phyloP scores from a whole-genome alignment of 2,797 vertebrate genomes.

The Naso thynnoides region DNA sequence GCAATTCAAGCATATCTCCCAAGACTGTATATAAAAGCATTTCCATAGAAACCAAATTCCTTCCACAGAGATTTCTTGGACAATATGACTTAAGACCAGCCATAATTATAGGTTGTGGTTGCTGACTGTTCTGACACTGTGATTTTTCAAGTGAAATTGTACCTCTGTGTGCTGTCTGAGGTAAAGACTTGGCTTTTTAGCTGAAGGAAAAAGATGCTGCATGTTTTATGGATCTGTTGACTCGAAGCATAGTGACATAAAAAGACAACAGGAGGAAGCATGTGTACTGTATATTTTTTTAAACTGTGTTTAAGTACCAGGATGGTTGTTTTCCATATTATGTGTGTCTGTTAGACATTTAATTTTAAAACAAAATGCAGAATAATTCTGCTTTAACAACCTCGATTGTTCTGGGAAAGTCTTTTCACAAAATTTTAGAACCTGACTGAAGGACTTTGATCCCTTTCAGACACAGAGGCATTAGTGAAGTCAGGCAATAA shows the following conservation, averaged over 20 bases:
- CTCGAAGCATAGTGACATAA: neutral
- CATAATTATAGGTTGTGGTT: constrained; percentile 76
- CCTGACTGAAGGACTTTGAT: constrained; percentile 5
- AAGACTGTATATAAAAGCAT: constrained; percentile 57
- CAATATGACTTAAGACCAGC: constrained; percentile 71
- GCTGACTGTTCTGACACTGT: constrained; percentile 63
- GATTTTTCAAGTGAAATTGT: constrained; percentile 67
- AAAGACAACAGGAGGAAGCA: constrained; percentile 7
- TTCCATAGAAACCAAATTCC: constrained; percentile 80
- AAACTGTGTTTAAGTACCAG: constrained; percentile 1
- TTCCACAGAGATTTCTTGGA: constrained; percentile 68
- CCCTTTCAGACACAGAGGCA: neutral
- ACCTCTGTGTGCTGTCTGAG: constrained; percentile 57
- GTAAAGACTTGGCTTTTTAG: constrained; percentile 55
- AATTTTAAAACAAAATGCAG: neutral
- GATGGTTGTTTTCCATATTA: neutral
- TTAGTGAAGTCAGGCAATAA: neutral
- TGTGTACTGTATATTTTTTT: neutral
- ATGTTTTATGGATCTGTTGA: constrained; percentile 52
- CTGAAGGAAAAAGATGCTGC: constrained; percentile 48
- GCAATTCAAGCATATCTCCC: constrained; percentile 32
- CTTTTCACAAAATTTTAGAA: neutral
- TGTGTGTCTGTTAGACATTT: neutral
- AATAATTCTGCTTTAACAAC: neutral
- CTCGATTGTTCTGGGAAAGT: neutral